Conservation (phyloP, 2,797 vertebrate genomes). For the Centropyge bicolor region DNA sequence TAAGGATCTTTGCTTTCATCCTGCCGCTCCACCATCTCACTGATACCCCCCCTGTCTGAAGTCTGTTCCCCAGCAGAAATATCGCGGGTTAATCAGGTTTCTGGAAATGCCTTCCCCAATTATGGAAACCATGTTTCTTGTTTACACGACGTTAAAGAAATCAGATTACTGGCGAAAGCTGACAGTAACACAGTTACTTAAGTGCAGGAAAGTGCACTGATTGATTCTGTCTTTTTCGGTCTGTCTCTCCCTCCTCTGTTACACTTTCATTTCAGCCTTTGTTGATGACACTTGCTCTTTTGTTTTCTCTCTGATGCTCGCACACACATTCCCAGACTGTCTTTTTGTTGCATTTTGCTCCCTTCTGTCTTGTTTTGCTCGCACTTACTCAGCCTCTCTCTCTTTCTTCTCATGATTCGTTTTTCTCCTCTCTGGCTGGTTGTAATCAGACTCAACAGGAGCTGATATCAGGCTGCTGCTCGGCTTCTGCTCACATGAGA, state of each 20-base stretch:
- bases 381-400: constrained; percentile 30
- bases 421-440: constrained; percentile 42
- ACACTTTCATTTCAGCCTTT: constrained; percentile 25
- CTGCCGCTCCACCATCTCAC: constrained; percentile 1
- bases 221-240: constrained; percentile 36
- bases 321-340: constrained; percentile 10
- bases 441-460: constrained; percentile 73
- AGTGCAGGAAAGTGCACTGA: constrained; percentile 43
- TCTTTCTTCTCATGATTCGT: constrained; percentile 24
- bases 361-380: constrained; percentile 47
- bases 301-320: constrained; percentile 47
- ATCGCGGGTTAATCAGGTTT: constrained; percentile 12
- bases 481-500: constrained; percentile 54
- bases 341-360: constrained; percentile 35
- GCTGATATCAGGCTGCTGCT: constrained; percentile 66
- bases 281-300: constrained; percentile 30
- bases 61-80: constrained; percentile 1
- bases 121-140: constrained; percentile 37
- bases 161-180: constrained; percentile 52
- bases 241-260: constrained; percentile 4
- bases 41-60: neutral
- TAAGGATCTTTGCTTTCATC: constrained; percentile 8
- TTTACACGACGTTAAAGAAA: constrained; percentile 40
- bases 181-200: constrained; percentile 54
- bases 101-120: constrained; percentile 21